Evolutionary conservation across 2,113 vertebrate genomes (phyloP), one percentile per base, ranked within the genome.

Genomic region (Pachycephala philippinensis): DNA sequence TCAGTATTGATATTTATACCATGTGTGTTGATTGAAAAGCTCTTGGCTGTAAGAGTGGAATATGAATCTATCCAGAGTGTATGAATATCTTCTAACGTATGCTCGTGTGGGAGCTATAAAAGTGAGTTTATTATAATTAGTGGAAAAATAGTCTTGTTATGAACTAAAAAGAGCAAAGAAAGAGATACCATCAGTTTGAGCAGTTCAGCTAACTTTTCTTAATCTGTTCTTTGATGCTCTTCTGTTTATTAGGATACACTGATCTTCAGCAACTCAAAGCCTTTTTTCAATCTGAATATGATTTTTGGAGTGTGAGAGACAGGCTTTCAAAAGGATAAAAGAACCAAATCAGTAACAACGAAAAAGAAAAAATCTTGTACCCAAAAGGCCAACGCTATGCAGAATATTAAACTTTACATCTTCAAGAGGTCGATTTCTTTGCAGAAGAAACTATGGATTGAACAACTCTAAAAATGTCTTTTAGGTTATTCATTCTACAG

Each of bases 11-110:
- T 91, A 95, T 90, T 95, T 97, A 66, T 95, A 93, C 84, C 93
- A 93, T 80, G 78, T 90, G 86, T 72, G 66, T 96, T 95, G 97
- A 97, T 83, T 90, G 95, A 93, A 96, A 93, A 87, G 86, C 71
- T 74, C 60, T 95, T 95, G 95, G 92, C 94, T 91, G 75, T 80
- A 91, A 97, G 65, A 91, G 75, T 64, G 82, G 90, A 96, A 95
- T 90, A 96, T 79, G 64, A 97, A 89, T 94, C 82, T 91, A 40
- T 79, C 71, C 89, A 89, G 71, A 96, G 95, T 53, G 57, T 86
- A 95, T 49, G n/a, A 92, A 88, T 86, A 95, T 90, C 87, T 96
- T 68, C 42, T 91, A 95, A 85, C 9, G 31, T 64, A 44, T n/a
- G n/a, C 81, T 80, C 47, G 31, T 84, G 71, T 81, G 85, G 76